These are phyloP conservation scores for Ectemnius cavifrons DNA, from an alignment of 2,888 invertebrate genomes.

Conservation along the genomic window DNA sequence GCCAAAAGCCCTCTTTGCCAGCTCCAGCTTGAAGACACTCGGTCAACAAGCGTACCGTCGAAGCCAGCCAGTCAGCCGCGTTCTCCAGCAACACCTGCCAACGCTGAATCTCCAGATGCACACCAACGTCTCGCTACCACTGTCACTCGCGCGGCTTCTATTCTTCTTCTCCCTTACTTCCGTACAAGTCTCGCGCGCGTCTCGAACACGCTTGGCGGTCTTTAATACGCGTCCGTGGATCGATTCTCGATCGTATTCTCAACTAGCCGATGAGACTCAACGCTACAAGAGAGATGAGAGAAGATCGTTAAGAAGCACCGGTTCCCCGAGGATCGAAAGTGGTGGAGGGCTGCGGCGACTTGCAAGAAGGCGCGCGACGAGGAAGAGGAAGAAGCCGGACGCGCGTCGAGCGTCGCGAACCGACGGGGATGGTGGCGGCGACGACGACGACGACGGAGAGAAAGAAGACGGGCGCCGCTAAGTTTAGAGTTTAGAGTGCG, in stretches of 20 bases:
- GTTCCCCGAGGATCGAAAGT: conserved; percentile 10
- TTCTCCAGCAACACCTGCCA: conserved; percentile 45
- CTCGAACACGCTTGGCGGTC: too few relatives aligned
- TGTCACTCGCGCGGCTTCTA: too few relatives aligned
- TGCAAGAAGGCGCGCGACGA: conserved; percentile 9
- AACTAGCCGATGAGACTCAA: too few relatives aligned
- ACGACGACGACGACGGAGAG: conserved; percentile 13
- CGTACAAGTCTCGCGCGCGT: too few relatives aligned
- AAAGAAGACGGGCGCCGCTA: conserved; percentile 37
- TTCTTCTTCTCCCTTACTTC: too few relatives aligned
- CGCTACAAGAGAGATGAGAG: too few relatives aligned
- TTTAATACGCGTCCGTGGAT: too few relatives aligned
- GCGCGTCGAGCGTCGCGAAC: conserved; percentile 4
- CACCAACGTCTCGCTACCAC: too few relatives aligned
- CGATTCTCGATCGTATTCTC: too few relatives aligned
- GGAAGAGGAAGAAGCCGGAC: conserved; percentile 27
- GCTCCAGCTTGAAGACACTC: conserved; percentile 72
- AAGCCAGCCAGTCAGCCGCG: conserved; percentile 42
- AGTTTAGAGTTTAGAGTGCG: conserved; percentile 46
- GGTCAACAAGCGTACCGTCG: conserved; percentile 59
- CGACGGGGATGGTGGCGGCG: conserved; percentile 12
- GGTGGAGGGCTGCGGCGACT: conserved; percentile 2
- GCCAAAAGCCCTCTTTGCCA: conserved; percentile 72
- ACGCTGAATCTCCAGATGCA: conserved; percentile 27
- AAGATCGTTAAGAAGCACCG: background rate